These are phyloP conservation scores for Dipodomys merriami DNA, from an alignment of 2,113 vertebrate species.

Conservation along the genomic window DNA sequence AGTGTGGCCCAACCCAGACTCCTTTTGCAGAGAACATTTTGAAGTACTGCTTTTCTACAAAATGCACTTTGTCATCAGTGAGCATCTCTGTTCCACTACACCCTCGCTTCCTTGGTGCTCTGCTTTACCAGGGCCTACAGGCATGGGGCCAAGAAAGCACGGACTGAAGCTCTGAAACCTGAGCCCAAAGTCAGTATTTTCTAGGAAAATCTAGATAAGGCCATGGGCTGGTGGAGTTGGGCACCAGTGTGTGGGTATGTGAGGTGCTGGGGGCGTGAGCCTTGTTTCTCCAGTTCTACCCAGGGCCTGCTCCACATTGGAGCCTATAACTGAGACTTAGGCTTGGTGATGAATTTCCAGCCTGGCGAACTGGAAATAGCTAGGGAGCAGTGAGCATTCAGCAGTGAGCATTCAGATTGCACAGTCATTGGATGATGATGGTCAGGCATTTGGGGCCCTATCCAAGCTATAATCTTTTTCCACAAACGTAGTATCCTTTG, in stretches of 20 bases:
- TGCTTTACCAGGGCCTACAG: too few relatives aligned
- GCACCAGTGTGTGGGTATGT: not conserved
- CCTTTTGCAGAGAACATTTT: not conserved
- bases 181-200: not conserved
- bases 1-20: not conserved
- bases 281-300: not conserved
- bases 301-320: not conserved
- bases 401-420: not conserved
- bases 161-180: too few relatives aligned
- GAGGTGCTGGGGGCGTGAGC: not conserved
- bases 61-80: not conserved
- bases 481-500: not conserved
- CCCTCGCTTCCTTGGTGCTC: not conserved
- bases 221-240: not conserved
- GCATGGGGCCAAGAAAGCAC: not conserved
- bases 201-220: not conserved
- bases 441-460: conserved; percentile 3
- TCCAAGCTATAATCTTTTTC: conserved; percentile 46
- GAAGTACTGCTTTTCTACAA: not conserved
- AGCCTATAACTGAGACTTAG: not conserved
- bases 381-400: not conserved
- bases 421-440: not conserved
- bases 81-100: not conserved
- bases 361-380: not conserved
- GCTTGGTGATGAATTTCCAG: not conserved